Conservation (phyloP, 2,113 vertebrate genomes). For the Dolichotis patagonum region DNA sequence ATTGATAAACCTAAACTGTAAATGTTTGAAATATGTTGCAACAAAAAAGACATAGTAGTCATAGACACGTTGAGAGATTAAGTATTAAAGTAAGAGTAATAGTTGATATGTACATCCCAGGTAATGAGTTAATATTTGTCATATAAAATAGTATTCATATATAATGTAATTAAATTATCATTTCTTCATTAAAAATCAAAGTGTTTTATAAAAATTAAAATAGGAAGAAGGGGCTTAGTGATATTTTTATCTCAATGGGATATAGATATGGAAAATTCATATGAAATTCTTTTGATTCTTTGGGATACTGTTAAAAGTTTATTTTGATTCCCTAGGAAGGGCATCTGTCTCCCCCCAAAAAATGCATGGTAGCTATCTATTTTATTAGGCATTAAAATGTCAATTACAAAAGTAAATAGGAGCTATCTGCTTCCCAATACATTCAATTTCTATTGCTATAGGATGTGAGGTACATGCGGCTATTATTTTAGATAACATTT, state of each 20-base stretch:
- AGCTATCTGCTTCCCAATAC: not conserved
- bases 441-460: not conserved
- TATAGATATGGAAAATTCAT: not conserved
- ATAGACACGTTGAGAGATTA: too few species aligned
- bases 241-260: not conserved
- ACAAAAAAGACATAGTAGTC: too few species aligned
- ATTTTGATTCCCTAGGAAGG: not conserved
- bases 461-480: not conserved
- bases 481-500: constrained; percentile 26
- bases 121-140: not conserved
- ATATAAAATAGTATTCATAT: not conserved
- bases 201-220: not conserved
- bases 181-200: not conserved
- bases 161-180: not conserved
- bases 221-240: not conserved
- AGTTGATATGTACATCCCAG: not conserved
- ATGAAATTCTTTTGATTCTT: not conserved
- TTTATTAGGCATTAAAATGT: not conserved
- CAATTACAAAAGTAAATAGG: not conserved
- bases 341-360: not conserved
- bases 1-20: too few species aligned
- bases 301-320: not conserved
- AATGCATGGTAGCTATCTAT: not conserved
- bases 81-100: not conserved
- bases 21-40: too few species aligned